Evolutionary conservation across 2,113 vertebrate genomes (phyloP).

Genomic region (Triplophysa dalaica): DNA sequence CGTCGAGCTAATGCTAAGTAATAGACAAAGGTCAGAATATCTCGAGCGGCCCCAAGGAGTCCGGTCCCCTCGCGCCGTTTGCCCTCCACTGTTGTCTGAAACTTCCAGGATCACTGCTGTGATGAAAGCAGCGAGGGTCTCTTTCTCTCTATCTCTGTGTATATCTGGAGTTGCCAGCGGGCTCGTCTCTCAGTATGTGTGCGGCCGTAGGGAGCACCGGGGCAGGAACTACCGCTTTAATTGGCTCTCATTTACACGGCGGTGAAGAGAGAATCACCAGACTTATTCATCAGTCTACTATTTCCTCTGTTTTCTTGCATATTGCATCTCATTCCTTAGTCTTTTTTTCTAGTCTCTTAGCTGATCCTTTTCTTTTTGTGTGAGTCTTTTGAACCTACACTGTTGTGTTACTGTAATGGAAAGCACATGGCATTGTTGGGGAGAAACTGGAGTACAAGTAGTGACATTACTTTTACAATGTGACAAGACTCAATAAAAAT

Average conservation of each 20-base stretch:
- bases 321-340: not conserved
- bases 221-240: conserved; percentile 73
- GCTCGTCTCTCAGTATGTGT: conserved; percentile 49
- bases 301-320: conserved; percentile 43
- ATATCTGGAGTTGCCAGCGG: not conserved
- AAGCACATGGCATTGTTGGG: not conserved
- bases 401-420: conserved; percentile 2
- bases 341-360: not conserved
- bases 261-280: conserved; percentile 73
- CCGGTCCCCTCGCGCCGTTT: conserved; percentile 3
- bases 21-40: conserved; percentile 43
- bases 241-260: conserved; percentile 79
- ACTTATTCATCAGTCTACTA: conserved; percentile 58
- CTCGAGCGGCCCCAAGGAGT: conserved; percentile 25
- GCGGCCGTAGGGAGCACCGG: conserved; percentile 64
- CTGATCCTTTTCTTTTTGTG: not conserved
- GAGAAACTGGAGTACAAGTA: not conserved
- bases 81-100: conserved; percentile 25
- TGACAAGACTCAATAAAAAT: too few species aligned
- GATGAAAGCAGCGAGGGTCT: conserved; percentile 35
- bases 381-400: not conserved
- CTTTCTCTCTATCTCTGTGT: conserved; percentile 7
- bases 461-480: too few species aligned
- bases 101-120: conserved; percentile 37
- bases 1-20: conserved; percentile 16